A percentile compares a stretch with the other conserved stretches of the same genome.
Evolutionary conservation across 2,888 invertebrate genomes (phyloP).

Genomic region (Branchellion lobata): DNA sequence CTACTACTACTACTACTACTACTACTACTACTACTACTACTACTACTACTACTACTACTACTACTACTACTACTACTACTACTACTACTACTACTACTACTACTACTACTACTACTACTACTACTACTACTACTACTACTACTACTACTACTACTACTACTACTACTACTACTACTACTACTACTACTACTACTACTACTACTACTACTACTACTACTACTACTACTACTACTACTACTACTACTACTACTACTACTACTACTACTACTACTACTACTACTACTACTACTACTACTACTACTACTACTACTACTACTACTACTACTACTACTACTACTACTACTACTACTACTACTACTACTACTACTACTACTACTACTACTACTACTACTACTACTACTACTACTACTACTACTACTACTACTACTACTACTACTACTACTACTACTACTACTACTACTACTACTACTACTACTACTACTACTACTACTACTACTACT

Average conservation of each 20-base stretch:
- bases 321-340: constrained; percentile 35
- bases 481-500: constrained; percentile 37
- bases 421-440: constrained; percentile 35
- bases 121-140: constrained; percentile 16
- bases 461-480: constrained; percentile 38
- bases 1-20: constrained; percentile 38
- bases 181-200: constrained; percentile 19
- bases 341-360: constrained; percentile 35
- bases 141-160: constrained; percentile 22
- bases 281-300: constrained; percentile 35
- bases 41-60: constrained; percentile 21
- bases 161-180: constrained; percentile 21
- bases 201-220: constrained; percentile 22
- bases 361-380: constrained; percentile 38
- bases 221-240: constrained; percentile 18
- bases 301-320: constrained; percentile 35
- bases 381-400: constrained; percentile 35
- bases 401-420: constrained; percentile 38
- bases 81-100: constrained; percentile 22
- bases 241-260: constrained; percentile 34
- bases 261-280: constrained; percentile 35
- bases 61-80: constrained; percentile 22
- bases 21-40: constrained; percentile 23
- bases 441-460: constrained; percentile 38
- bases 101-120: constrained; percentile 14